These are phyloP conservation scores for Anastrepha ludens DNA, from an alignment of 1,140 invertebrate species.

Conservation along the genomic window DNA sequence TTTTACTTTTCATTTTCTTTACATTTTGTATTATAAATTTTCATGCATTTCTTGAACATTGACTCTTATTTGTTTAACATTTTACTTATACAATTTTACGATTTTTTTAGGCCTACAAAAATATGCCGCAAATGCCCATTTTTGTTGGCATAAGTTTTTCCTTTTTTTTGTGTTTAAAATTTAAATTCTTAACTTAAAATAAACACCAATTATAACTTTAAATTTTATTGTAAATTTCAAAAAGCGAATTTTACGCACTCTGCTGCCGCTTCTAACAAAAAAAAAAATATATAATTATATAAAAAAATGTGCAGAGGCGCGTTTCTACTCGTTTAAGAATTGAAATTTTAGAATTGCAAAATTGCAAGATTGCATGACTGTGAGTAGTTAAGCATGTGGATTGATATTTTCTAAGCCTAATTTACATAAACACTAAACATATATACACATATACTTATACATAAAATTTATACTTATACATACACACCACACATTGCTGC, in stretches of 20 bases:
- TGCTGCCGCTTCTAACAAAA: neutral
- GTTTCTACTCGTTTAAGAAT: neutral
- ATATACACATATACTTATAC: neutral
- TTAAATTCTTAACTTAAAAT: neutral
- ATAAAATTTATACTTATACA: neutral
- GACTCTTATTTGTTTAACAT: no score
- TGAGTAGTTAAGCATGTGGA: constrained; percentile 45
- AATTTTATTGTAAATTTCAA: neutral
- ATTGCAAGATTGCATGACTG: constrained; percentile 46
- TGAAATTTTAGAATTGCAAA: neutral
- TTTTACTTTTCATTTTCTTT: no score
- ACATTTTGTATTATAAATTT: no score
- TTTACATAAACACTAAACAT: neutral
- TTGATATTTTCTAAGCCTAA: constrained; percentile 39
- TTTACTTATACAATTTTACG: no score
- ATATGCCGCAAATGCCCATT: neutral
- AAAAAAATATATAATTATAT: neutral
- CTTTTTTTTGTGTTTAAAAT: neutral
- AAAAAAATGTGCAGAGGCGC: neutral
- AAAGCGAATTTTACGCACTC: neutral
- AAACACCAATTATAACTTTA: neutral
- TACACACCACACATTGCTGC: neutral
- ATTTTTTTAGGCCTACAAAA: no score
- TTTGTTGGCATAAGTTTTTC: no score
- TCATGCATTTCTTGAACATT: no score